phyloP scores from a whole-genome alignment of 2,888 invertebrate genomes.

The Silvanus unidentatus region DNA sequence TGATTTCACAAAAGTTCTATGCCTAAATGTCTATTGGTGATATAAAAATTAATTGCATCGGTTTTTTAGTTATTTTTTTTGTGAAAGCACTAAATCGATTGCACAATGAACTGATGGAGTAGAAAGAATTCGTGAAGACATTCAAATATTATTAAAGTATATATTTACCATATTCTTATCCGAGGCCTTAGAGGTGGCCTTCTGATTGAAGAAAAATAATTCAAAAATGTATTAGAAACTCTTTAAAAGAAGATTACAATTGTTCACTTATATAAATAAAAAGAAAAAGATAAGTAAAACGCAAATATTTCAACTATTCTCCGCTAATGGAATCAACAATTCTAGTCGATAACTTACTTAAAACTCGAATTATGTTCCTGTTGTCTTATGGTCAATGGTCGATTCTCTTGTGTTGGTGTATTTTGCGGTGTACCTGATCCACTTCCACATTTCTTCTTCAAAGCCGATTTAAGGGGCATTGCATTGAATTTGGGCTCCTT shows the following conservation, averaged over 20 bases:
- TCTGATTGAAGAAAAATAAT: constrained; percentile 57
- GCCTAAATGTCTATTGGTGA: too few relatives aligned
- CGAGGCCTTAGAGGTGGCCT: constrained; percentile 84
- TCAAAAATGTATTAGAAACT: constrained; percentile 27
- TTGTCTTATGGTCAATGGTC: constrained; percentile 59
- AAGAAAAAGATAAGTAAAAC: too few relatives aligned
- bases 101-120: constrained; percentile 1
- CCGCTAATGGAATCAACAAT: background rate
- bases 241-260: too few relatives aligned
- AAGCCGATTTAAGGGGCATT: constrained; percentile 85
- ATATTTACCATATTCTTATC: constrained; percentile 87
- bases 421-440: constrained; percentile 60
- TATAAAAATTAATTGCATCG: too few relatives aligned
- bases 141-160: background rate
- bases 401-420: constrained; percentile 67
- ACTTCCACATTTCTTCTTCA: constrained; percentile 72
- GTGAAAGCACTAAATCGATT: too few relatives aligned
- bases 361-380: constrained; percentile 67
- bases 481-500: constrained; percentile 89
- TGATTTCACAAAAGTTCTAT: background rate
- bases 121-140: background rate
- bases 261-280: too few relatives aligned
- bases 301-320: background rate
- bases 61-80: too few relatives aligned
- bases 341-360: constrained; percentile 64